A percentile compares a stretch with the other conserved stretches of the same genome.
Conservation (phyloP, 2,797 vertebrate species). For the Heliangelus exortis region DNA sequence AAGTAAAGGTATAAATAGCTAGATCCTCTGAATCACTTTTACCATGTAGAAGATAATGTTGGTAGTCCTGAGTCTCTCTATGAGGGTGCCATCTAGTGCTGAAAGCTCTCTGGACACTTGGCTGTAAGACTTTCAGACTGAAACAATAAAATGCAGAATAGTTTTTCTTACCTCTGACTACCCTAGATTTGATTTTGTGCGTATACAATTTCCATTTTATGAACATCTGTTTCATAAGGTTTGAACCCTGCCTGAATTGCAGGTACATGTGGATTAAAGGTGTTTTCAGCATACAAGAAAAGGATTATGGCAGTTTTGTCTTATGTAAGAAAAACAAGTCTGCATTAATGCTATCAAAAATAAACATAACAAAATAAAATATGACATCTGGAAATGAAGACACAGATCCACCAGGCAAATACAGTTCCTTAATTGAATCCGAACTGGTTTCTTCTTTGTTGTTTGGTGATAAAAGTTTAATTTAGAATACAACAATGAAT, state of each 20-base stretch:
- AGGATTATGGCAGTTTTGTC: neutral
- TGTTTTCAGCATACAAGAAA: neutral
- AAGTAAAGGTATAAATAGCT: neutral
- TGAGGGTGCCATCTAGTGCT: slow-evolving; percentile 50
- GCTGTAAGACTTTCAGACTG: neutral
- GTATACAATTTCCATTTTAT: neutral
- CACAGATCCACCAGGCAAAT: neutral
- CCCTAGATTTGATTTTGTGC: neutral
- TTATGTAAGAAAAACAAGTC: neutral
- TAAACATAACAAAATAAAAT: neutral
- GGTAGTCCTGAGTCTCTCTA: neutral
- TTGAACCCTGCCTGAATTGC: neutral
- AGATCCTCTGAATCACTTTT: neutral
- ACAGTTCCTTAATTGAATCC: neutral
- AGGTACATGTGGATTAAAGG: neutral
- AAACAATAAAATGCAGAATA: neutral
- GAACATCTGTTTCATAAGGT: neutral
- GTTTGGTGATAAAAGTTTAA: neutral
- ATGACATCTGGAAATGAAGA: neutral
- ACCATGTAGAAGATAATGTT: fast-evolving
- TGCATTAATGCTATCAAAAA: neutral
- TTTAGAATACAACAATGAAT: neutral
- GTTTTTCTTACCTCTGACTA: neutral
- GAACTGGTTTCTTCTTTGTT: neutral
- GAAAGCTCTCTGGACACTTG: neutral